Evolutionary conservation across 2,888 invertebrate genomes (phyloP), one percentile per base, ranked within the genome.

Genomic region (Odontomyia ornata): DNA sequence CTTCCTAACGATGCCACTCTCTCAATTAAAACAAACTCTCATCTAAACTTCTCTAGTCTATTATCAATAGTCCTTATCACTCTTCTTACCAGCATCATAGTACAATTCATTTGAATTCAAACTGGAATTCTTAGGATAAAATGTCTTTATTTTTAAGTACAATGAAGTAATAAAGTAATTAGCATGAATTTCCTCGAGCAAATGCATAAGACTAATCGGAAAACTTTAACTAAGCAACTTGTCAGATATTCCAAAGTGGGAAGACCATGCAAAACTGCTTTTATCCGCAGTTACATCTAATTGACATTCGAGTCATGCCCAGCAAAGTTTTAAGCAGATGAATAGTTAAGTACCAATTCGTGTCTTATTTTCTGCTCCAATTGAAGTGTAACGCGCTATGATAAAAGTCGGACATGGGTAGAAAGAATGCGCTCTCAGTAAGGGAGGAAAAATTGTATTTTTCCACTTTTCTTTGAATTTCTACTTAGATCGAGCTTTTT

Each of bases 331-430:
- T 36, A 57, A 30, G 23, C 73, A 73, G 73, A 73, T 73, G 73
- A 57, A 57, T 73, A 57, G 73, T 57, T 73, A 73, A 73, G 73
- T 73, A 57, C 73, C 73, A 73, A 73, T 73, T 73, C 73, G 73
- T 73, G 73, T 73, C 73, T 60, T 60, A 60, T 73, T 73, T 73
- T 57, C 73, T 57, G 73, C 52, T 73, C 73, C 60, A 73, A 73
- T 73, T 73, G 25, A 57, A 73, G 60, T 52, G 72, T 72, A 56
- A 28, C 72, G 9, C 13, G 27, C 11, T 28, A 25, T n/a, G 28
- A 73, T 57, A 57, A 52, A 15, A 52, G 52, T 9, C 5, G 15
- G 15, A 4, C n/a, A 4, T 52, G 52, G 13, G 15, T 13, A 13
- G 7, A 15, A 52, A n/a, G n/a, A n/a, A n/a, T n/a, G n/a, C n/a